Base-by-base conservation (phyloP, 2,888 invertebrate species). In the Strigamia transsilvanica region DNA sequence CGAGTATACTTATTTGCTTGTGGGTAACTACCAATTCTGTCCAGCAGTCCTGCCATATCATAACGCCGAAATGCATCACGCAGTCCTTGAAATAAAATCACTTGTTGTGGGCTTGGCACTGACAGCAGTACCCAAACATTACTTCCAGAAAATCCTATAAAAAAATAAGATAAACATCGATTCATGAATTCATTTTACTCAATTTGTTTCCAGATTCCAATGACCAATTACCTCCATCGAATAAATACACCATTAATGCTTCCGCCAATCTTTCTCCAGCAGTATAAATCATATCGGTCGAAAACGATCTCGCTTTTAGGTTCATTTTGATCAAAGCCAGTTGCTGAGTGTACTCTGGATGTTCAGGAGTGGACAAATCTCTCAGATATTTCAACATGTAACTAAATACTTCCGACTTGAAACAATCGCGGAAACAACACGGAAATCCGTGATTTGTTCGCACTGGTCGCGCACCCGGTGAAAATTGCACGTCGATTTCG, bases 391-490 rank as follows among this genome's bases (percentile, higher is more conserved):
- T 13, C 21, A 81, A 41, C 38, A 81, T 41, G n/a, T 73, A 46
- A 13, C 18, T 23, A 41, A 81, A 81, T 5, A 73, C 21, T n/a
- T 66, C 73, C 13, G 42, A 46, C 15, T 1, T 2, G 34, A 73
- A 81, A 51, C 83, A 83, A 27, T 82, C 46, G 6, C 82, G 81
- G 41, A 82, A 83, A 61, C 83, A 83, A 61, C 83, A 83, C 3
- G 83, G 83, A 34, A 81, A 73, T n/a, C 83, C 83, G 56, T 83
- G 83, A 18, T 15, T 32, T 18, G 83, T 38, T 27, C 51, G 21
- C 15, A 46, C 34, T 13, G 83, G 83, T 18, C 80, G 23, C 9
- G 82, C 83, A 51, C 81, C 83, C 9, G 12, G 21, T 12, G 81
- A 21, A 61, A 83, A 83, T 9, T 81, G 42, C 7, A 83, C 82